Evolutionary conservation across 2,888 invertebrate genomes (phyloP).

Genomic region (Eugnorisma glareosa): DNA sequence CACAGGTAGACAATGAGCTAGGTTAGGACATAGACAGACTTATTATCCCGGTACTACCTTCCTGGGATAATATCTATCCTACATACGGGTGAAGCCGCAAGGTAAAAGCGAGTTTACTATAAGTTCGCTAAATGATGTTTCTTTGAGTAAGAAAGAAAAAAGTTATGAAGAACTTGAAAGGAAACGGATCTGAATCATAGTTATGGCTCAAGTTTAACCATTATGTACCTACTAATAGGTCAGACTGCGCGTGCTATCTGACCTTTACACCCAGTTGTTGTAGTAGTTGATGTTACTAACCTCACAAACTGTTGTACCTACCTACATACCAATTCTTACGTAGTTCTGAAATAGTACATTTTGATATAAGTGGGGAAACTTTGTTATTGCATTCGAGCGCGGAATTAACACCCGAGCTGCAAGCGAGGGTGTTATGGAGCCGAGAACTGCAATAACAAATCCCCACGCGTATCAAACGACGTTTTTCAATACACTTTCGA

Average conservation of each 20-base stretch:
- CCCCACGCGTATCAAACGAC: no score
- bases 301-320: neutral
- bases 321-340: neutral
- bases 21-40: neutral
- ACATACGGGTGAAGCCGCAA: neutral
- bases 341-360: neutral
- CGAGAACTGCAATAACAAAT: no score
- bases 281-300: neutral
- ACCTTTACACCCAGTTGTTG: neutral
- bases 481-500: no score
- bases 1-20: neutral
- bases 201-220: slow-evolving; percentile 6
- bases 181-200: neutral
- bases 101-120: neutral
- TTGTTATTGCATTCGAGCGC: no score
- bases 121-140: slow-evolving; percentile 3
- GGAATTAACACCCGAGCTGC: no score
- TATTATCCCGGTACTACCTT: neutral
- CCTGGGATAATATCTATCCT: neutral
- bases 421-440: no score
- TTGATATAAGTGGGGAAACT: no score
- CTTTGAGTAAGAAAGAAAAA: neutral
- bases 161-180: neutral
- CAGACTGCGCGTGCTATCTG: no score
- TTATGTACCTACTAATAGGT: neutral